Evolutionary conservation across 2,797 vertebrate genomes (phyloP).

Genomic region (Tolypeutes matacus): DNA sequence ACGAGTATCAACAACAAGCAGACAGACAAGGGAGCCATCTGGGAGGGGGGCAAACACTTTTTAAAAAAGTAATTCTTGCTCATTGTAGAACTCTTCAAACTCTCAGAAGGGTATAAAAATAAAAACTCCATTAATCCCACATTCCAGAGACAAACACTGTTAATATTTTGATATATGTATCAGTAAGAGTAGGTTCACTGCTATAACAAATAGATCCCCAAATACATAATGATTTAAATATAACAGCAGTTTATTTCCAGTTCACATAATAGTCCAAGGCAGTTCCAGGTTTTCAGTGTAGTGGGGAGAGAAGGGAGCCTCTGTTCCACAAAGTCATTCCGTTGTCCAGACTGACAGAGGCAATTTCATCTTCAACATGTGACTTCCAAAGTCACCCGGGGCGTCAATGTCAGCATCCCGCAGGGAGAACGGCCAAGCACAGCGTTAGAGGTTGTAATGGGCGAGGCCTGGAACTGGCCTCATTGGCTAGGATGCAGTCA

Average conservation of each 20-base stretch:
- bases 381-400: background rate
- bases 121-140: background rate
- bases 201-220: background rate
- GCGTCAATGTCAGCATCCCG: background rate
- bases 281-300: background rate
- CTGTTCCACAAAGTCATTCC: background rate
- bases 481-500: background rate
- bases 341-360: background rate
- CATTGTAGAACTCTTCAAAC: conserved; percentile 38
- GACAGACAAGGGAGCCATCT: no score
- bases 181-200: background rate
- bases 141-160: conserved; percentile 44
- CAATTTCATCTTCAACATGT: background rate
- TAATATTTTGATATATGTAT: conserved; percentile 5
- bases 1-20: no score
- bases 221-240: background rate
- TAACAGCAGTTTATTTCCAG: background rate
- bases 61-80: conserved; percentile 19
- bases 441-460: background rate
- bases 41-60: no score
- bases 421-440: background rate
- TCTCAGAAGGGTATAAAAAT: background rate
- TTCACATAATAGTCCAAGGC: background rate
- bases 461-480: background rate
- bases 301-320: background rate